Percentiles rank a stretch among this genome's conserved stretches.
Evolutionary conservation across 2,797 vertebrate genomes (phyloP).

Genomic region (Acrossocheilus wenchowensis): DNA sequence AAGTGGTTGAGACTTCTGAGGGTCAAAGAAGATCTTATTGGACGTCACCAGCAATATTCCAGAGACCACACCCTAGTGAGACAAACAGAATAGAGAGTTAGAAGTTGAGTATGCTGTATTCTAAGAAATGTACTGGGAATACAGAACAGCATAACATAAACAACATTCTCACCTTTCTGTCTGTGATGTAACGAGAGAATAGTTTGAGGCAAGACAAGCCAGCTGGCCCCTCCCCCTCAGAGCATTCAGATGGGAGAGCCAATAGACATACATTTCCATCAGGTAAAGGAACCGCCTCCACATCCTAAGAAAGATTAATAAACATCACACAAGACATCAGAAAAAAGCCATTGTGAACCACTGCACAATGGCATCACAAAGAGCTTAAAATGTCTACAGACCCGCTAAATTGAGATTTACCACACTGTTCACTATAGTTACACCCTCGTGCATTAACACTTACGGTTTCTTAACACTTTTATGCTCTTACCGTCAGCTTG

Average conservation of each 20-base stretch:
- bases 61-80: slow-evolving; percentile 79
- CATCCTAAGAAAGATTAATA: slow-evolving; percentile 73
- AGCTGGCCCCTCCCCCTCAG: slow-evolving; percentile 72
- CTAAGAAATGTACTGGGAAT: slow-evolving; percentile 4
- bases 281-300: slow-evolving; percentile 82
- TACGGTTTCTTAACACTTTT: background rate
- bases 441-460: background rate
- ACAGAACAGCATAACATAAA: background rate
- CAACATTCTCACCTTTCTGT: slow-evolving; percentile 75
- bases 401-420: background rate
- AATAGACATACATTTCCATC: slow-evolving; percentile 81
- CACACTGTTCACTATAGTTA: background rate
- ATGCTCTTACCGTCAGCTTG: slow-evolving; percentile 78
- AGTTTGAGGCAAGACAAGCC: slow-evolving; percentile 78
- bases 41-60: slow-evolving; percentile 81
- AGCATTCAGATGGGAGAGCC: slow-evolving; percentile 80
- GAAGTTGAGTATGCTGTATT: background rate
- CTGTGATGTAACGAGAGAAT: slow-evolving; percentile 82
- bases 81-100: background rate
- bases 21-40: slow-evolving; percentile 85
- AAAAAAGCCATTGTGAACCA: slow-evolving; percentile 8
- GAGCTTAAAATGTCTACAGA: background rate
- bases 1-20: slow-evolving; percentile 81
- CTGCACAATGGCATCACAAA: background rate
- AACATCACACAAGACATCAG: background rate